Evolutionary conservation across 2,888 invertebrate species (phyloP), one percentile per base, ranked within the genome.

Genomic region (Polydrusus cervinus): DNA sequence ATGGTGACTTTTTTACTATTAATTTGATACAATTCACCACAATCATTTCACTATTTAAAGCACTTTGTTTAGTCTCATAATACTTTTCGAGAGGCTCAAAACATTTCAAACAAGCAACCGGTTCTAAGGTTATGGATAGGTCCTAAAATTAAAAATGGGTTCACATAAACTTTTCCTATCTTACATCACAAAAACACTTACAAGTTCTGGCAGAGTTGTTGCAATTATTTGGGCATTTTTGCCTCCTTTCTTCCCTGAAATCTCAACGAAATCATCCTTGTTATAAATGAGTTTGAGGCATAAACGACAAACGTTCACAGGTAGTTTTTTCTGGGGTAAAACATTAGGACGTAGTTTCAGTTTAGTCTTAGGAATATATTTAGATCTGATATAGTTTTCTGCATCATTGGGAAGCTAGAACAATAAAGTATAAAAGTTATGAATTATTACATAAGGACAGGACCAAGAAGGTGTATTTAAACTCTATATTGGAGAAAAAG

Each of bases 341-440:
- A 43, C 30, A 34, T 57, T 14, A 10, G 61, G 57, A 1, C 70
- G 65, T 16, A 71, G 55, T 45, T 70, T 65, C 13, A 70, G 16
- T 38, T 61, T 65, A 5, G 57, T 65, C 10, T 43, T 60, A 18
- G 75, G 71, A 11, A 45, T 9, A 43, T 75, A 75, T 66, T 75
- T 75, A 30, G 34, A 71, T 49, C 65, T 71, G 18, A 75, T 75
- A 14, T 70, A 75, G 49, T 75, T 71, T 43, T 53, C 57, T 34
- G 71, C 66, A 49, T 71, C 75, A 20, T 75, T 75, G n/a, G 75
- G 66, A 11, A 75, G 53, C 75, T 75, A 20, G 30, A 74, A 70
- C 7, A 61, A 34, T 9, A 68, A 7, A 25, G n/a, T n/a, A n/a
- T n/a, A n/a, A n/a, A n/a, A n/a, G n/a, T n/a, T n/a, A n/a, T n/a